Evolutionary conservation across 2,113 vertebrate genomes (phyloP), one percentile per base, ranked within the genome.

Genomic region (Oenanthe oenanthe): DNA sequence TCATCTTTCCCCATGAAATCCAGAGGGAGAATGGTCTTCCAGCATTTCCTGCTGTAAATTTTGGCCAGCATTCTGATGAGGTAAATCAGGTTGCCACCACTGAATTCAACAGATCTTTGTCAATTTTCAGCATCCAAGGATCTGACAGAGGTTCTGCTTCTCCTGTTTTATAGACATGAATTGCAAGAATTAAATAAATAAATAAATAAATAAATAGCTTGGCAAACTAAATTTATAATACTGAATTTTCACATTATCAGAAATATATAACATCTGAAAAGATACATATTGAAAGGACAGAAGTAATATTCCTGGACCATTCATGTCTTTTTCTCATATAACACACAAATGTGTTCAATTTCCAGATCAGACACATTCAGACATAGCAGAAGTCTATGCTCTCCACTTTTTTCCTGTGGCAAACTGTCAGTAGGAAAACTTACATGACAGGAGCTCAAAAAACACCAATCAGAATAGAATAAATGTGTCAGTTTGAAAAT

Each of bases 401-500:
- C 17, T 87, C 57, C 38, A 42, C 60, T 71, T 89, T 89, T 89
- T 87, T 63, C 45, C 34, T 54, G 56, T 79, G 62, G 75, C 70
- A 96, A 92, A 96, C 57, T 65, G 70, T 93, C 83, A 92, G 45
- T 58, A 53, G 38, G 48, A 88, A 88, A 89, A 10, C 47, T 75
- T 95, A 94, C 74, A 86, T 1, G 26, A 91, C 48, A 88, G 56
- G 73, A 93, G 45, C 87, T 95, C 88, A 93, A 68, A 95, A 95
- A 95, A 78, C 1, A 58, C 61, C 91, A 94, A 9, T 88, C 91
- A 94, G 65, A 92, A 83, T 19, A 90, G 62, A 92, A 91, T 81
- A 36, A 57, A 92, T 90, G 81, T 95, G 93, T 88, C 92, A 96
- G 77, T 91, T 91, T 85, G 84, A 96, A 97, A 96, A 95, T 96